Conservation (phyloP, 2,797 vertebrate species). For the Aselliscus stoliczkanus region DNA sequence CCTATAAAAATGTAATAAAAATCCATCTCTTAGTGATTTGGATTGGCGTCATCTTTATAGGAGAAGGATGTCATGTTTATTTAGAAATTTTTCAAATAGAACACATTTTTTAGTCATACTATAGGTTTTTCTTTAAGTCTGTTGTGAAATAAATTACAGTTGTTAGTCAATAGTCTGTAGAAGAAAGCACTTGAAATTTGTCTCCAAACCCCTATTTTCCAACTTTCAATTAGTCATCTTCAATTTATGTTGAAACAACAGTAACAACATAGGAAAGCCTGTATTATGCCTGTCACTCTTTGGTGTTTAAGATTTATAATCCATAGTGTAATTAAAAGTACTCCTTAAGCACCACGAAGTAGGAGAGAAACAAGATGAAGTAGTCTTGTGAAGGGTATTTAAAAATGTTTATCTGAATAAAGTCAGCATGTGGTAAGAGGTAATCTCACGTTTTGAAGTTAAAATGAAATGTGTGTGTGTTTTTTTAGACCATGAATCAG, state of each 20-base stretch:
- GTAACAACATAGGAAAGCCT: neutral
- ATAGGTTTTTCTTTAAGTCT: neutral
- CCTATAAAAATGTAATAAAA: neutral
- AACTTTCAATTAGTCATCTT: neutral
- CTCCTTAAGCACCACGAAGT: neutral
- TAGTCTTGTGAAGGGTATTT: neutral
- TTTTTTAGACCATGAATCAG: slow-evolving; percentile 88
- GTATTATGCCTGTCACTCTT: neutral
- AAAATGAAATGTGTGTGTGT: slow-evolving; percentile 33
- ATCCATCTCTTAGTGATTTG: neutral
- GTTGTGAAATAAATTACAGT: slow-evolving; percentile 16
- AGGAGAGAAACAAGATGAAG: neutral
- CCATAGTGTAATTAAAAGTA: neutral
- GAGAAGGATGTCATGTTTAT: neutral
- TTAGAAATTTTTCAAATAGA: neutral
- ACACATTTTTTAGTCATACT: neutral
- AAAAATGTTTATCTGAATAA: slow-evolving; percentile 30
- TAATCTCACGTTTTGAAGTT: neutral
- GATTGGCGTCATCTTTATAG: neutral
- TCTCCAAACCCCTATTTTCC: neutral
- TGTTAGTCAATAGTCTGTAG: neutral
- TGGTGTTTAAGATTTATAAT: neutral
- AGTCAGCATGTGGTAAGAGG: neutral
- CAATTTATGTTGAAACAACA: neutral
- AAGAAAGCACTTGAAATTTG: neutral